A percentile compares a stretch with the other conserved stretches of the same genome.
Conservation (phyloP, 2,888 invertebrate genomes). For the Pecten maximus region DNA sequence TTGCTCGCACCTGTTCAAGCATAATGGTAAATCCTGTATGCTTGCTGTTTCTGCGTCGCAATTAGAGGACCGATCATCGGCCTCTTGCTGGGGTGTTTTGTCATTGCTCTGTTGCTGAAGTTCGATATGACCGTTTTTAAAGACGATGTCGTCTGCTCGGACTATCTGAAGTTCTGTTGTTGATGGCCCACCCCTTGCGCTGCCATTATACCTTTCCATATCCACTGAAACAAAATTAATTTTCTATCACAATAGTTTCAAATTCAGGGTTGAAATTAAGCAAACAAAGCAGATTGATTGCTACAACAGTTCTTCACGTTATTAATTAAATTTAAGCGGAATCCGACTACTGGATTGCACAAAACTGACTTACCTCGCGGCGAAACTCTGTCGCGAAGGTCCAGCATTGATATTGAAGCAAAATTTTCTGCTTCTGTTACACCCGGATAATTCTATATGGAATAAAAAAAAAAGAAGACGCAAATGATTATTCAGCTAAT, state of each 20-base stretch:
- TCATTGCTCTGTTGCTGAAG: background rate
- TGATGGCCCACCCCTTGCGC: background rate
- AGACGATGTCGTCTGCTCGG: background rate
- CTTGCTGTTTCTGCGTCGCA: background rate
- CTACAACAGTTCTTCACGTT: too few species aligned
- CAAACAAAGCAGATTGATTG: too few species aligned
- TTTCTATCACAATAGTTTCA: background rate
- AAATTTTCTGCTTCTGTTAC: slow-evolving; percentile 75
- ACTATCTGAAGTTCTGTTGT: slow-evolving; percentile 13
- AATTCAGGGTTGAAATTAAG: too few species aligned
- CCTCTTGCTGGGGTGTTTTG: background rate
- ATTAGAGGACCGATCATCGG: background rate
- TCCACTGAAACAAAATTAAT: background rate
- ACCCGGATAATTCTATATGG: slow-evolving; percentile 68
- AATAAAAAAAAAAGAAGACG: slow-evolving; percentile 45
- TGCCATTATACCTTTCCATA: background rate
- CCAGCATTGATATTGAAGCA: slow-evolving; percentile 74
- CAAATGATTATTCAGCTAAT: too few species aligned
- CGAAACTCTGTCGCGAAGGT: slow-evolving; percentile 60
- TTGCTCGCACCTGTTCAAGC: background rate
- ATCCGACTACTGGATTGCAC: background rate
- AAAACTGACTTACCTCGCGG: slow-evolving; percentile 46
- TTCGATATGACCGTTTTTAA: background rate
- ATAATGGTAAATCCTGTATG: background rate
- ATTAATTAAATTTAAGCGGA: too few species aligned